phyloP scores from a whole-genome alignment of 2,888 invertebrate genomes.

The Eupelmus urozonus region DNA sequence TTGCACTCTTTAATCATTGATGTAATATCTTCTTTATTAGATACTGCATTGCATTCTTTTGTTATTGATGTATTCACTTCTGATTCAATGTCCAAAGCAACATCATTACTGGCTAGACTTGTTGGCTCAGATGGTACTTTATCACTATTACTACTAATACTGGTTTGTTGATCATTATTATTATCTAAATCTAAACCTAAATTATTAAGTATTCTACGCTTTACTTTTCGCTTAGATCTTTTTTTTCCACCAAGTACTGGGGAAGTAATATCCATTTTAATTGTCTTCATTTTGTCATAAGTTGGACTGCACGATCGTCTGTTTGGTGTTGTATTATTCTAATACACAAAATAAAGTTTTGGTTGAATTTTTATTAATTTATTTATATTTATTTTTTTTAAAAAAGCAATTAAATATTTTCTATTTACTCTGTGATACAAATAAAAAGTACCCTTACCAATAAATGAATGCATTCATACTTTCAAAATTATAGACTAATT shows the following conservation, averaged over 20 bases:
- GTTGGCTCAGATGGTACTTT: slow-evolving; percentile 41
- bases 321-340: slow-evolving; percentile 45
- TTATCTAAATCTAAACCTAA: slow-evolving; percentile 26
- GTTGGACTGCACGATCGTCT: slow-evolving; percentile 45
- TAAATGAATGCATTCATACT: too few species aligned
- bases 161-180: slow-evolving; percentile 47
- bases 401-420: too few species aligned
- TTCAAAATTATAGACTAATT: neutral
- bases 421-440: too few species aligned
- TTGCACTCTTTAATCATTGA: neutral
- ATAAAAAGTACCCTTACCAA: too few species aligned
- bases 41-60: slow-evolving; percentile 5
- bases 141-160: slow-evolving; percentile 54
- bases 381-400: neutral
- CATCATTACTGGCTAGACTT: slow-evolving; percentile 26
- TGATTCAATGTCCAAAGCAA: slow-evolving; percentile 9
- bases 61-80: slow-evolving; percentile 12
- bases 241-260: slow-evolving; percentile 65
- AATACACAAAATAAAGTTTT: neutral
- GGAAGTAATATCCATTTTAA: slow-evolving; percentile 59
- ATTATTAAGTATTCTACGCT: slow-evolving; percentile 66
- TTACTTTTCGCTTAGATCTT: slow-evolving; percentile 59
- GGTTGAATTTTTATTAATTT: neutral
- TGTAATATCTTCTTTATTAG: neutral
- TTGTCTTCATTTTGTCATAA: slow-evolving; percentile 43